Percentiles rank a stretch among this genome's conserved stretches.
Evolutionary conservation across 1,140 invertebrate species (phyloP).

Genomic region (Caenorhabditis remanei): DNA sequence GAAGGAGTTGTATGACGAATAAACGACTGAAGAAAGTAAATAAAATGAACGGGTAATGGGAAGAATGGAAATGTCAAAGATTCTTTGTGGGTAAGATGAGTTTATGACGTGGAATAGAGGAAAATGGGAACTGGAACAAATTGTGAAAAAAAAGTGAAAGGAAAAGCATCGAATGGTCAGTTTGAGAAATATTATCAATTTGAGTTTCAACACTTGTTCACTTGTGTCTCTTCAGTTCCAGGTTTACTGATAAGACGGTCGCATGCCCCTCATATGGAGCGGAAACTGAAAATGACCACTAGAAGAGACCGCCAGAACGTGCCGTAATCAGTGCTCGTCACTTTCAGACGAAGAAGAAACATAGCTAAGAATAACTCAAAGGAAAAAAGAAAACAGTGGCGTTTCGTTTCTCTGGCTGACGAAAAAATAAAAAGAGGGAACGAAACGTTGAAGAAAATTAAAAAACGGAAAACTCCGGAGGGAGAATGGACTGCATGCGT

Average conservation of each 20-base stretch:
- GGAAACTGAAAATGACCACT: conserved; percentile 36
- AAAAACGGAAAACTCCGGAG: conserved; percentile 12
- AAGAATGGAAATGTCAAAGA: no score
- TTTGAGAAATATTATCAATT: not conserved
- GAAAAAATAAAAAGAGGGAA: not conserved
- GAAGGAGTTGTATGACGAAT: not conserved
- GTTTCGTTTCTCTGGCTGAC: not conserved
- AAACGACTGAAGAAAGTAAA: not conserved
- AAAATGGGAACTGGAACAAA: not conserved
- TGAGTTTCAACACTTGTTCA: not conserved
- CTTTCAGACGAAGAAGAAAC: not conserved
- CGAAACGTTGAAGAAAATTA: not conserved
- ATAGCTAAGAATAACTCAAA: not conserved
- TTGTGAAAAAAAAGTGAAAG: not conserved
- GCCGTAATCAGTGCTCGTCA: conserved; percentile 10
- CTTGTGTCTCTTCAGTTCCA: conserved; percentile 25
- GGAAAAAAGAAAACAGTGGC: not conserved
- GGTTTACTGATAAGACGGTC: conserved; percentile 25
- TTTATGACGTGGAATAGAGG: no score
- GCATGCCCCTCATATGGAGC: not conserved
- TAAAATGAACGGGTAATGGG: not conserved
- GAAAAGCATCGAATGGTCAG: not conserved
- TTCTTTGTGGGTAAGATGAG: no score
- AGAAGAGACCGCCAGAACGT: conserved; percentile 27
- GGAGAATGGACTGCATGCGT: conserved; percentile 40